phyloP scores from a whole-genome alignment of 2,888 invertebrate genomes.

The Andrena chrysosceles region DNA sequence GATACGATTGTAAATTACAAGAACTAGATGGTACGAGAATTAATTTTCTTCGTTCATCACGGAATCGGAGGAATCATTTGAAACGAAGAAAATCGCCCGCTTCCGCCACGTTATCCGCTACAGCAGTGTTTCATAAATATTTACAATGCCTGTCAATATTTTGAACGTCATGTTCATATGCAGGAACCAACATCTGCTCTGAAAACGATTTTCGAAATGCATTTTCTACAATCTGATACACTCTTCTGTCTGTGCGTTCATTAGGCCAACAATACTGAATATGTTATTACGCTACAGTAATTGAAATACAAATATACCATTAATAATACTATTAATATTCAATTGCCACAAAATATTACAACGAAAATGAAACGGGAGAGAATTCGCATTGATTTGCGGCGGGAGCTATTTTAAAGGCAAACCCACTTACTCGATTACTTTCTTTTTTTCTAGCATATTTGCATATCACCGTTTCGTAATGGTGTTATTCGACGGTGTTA shows the following conservation, averaged over 20 bases:
- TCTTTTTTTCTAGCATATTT: not conserved
- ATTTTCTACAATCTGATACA: too few relatives aligned
- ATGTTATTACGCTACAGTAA: not conserved
- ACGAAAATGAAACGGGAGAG: not conserved
- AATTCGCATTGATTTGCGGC: not conserved
- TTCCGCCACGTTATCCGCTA: not conserved
- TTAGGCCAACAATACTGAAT: not conserved
- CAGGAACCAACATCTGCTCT: not conserved
- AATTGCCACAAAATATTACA: conserved; percentile 16
- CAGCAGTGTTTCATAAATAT: not conserved
- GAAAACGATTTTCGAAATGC: conserved; percentile 1
- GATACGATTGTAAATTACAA: too few relatives aligned
- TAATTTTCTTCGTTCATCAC: too few relatives aligned
- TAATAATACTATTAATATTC: conserved; percentile 21
- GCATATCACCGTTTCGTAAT: not conserved
- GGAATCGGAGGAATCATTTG: too few relatives aligned
- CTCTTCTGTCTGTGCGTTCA: not conserved
- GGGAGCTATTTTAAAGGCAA: not conserved
- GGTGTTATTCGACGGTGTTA: too few relatives aligned
- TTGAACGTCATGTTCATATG: not conserved
- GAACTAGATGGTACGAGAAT: too few relatives aligned
- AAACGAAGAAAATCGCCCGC: too few relatives aligned
- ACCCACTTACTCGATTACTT: not conserved
- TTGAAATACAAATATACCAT: conserved; percentile 29
- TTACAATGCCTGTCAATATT: not conserved